Conservation (phyloP, 2,888 invertebrate species). For the Xestoiulus laeticollis region DNA sequence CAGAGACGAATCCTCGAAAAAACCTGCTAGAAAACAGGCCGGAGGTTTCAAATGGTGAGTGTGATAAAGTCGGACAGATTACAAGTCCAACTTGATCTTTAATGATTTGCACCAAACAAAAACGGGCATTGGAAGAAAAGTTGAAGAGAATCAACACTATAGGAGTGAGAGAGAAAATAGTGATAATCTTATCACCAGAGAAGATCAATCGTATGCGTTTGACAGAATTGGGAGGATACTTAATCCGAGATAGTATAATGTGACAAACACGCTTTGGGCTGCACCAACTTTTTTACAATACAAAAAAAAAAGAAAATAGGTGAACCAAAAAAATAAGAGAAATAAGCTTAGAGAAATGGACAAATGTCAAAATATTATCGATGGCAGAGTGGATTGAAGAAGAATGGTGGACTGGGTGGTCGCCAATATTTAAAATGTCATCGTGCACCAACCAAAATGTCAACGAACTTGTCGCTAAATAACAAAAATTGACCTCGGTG, state of each 20-base stretch:
- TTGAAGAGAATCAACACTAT: slow-evolving; percentile 13
- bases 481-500: not conserved
- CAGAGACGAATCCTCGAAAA: slow-evolving; percentile 15
- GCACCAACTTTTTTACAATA: not conserved
- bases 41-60: slow-evolving; percentile 11
- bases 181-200: not conserved
- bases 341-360: slow-evolving; percentile 5
- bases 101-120: not conserved
- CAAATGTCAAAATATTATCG: slow-evolving; percentile 26
- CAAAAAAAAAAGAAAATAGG: no score
- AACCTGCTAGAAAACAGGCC: slow-evolving; percentile 17
- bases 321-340: not conserved
- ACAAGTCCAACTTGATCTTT: slow-evolving; percentile 26
- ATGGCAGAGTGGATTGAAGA: slow-evolving; percentile 9
- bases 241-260: slow-evolving; percentile 26
- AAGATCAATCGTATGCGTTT: slow-evolving; percentile 26
- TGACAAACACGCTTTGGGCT: slow-evolving; percentile 26
- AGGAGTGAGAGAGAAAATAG: not conserved
- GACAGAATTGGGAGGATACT: slow-evolving; percentile 14
- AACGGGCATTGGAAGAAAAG: not conserved
- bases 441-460: not conserved
- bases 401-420: slow-evolving; percentile 12
- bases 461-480: not conserved
- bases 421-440: slow-evolving; percentile 26
- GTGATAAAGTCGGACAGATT: slow-evolving; percentile 26